A percentile compares a stretch with the other conserved stretches of the same genome.
Conservation (phyloP, 53 echinoderm and acorn worm species). For the Arbacia lixula region DNA sequence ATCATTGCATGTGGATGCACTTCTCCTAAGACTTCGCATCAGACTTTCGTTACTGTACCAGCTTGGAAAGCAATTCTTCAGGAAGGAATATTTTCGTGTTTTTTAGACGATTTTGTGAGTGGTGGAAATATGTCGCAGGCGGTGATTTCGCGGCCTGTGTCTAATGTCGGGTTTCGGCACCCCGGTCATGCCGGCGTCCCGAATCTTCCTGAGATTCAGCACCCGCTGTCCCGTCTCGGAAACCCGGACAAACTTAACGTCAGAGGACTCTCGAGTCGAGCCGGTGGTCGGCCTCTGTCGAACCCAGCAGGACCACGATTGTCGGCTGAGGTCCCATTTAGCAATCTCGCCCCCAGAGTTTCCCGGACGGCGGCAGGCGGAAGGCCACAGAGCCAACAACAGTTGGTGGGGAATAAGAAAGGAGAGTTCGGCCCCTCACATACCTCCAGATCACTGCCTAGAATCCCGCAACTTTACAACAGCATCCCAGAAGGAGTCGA, state of each 20-base stretch:
- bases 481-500: constrained; percentile 90
- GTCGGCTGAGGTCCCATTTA: constrained; percentile 76
- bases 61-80: neutral
- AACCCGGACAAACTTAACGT: constrained; percentile 93
- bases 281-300: constrained; percentile 74
- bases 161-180: constrained; percentile 65
- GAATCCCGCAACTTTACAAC: constrained; percentile 86
- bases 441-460: constrained; percentile 72
- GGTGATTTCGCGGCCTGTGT: constrained; percentile 79
- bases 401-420: constrained; percentile 7
- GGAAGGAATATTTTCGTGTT: neutral
- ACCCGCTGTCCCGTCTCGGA: constrained; percentile 93
- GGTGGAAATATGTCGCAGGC: constrained; percentile 79
- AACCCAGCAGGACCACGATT: constrained; percentile 55
- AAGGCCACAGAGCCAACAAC: constrained; percentile 16
- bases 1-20: neutral
- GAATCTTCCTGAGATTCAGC: constrained; percentile 93
- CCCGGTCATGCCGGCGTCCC: constrained; percentile 60
- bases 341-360: constrained; percentile 79
- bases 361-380: constrained; percentile 71
- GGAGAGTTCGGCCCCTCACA: constrained; percentile 67
- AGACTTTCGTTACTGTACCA: too few relatives aligned
- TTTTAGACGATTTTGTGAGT: neutral
- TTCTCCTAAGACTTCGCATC: neutral
- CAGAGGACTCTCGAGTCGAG: constrained; percentile 85